Evolutionary conservation across 2,113 vertebrate species (phyloP).

Genomic region (Blennius ocellaris): DNA sequence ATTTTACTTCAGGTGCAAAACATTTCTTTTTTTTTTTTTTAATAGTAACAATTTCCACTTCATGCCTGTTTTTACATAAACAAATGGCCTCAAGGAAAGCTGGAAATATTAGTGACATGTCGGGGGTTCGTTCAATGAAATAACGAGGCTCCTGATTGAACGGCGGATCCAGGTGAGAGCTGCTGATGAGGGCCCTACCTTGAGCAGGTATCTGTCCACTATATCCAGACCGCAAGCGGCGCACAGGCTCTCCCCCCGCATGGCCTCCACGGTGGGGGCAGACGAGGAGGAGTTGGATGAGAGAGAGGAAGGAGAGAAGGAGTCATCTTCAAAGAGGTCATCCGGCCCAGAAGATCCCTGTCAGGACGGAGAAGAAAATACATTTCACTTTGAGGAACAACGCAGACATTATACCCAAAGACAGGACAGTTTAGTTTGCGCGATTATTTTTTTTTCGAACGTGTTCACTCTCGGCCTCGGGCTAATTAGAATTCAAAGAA

Average conservation of each 20-base stretch:
- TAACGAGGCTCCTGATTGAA: neutral
- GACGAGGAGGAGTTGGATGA: slow-evolving; percentile 85
- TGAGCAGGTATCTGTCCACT: slow-evolving; percentile 94
- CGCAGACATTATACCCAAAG: too few species aligned
- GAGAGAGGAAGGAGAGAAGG: slow-evolving; percentile 67
- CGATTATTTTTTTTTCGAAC: too few species aligned
- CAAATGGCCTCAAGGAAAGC: neutral
- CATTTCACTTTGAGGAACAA: too few species aligned
- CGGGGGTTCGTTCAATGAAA: neutral
- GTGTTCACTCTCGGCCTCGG: too few species aligned
- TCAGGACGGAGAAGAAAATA: neutral
- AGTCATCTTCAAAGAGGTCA: slow-evolving; percentile 76
- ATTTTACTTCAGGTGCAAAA: too few species aligned
- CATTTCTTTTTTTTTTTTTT: too few species aligned
- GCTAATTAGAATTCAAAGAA: neutral
- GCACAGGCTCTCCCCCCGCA: slow-evolving; percentile 86
- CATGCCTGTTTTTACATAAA: neutral
- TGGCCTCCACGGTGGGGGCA: slow-evolving; percentile 83
- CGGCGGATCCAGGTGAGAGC: too few species aligned
- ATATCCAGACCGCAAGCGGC: slow-evolving; percentile 93
- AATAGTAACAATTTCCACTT: too few species aligned
- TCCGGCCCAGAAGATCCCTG: slow-evolving; percentile 77
- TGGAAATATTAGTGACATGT: neutral
- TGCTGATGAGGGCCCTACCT: slow-evolving; percentile 83
- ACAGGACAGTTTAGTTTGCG: too few species aligned